phyloP scores from a whole-genome alignment of 1,140 invertebrate genomes.

The Lineus longissimus region DNA sequence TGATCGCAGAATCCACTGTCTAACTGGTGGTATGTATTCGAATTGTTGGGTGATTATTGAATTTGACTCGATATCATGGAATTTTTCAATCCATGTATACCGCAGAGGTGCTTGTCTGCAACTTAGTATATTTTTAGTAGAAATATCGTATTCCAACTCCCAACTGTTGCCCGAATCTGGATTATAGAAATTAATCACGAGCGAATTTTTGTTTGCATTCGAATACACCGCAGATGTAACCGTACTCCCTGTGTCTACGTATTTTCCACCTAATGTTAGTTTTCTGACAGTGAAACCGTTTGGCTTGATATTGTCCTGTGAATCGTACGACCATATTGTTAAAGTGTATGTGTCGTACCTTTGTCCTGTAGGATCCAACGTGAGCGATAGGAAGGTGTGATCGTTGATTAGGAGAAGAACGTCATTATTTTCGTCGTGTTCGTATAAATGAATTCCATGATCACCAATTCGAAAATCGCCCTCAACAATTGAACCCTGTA shows the following conservation, averaged over 20 bases:
- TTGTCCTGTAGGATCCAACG: not conserved
- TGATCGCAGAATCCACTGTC: not conserved
- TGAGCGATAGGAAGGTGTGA: not conserved
- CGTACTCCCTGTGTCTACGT: not conserved
- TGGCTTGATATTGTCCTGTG: not conserved
- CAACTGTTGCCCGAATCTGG: not conserved
- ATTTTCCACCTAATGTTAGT: conserved; percentile 2
- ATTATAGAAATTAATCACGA: not conserved
- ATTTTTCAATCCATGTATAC: not conserved
- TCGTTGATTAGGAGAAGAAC: not conserved
- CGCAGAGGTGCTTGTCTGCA: not conserved
- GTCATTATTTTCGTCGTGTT: not conserved
- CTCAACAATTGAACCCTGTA: not conserved
- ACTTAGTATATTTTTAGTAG: not conserved
- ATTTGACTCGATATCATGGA: not conserved
- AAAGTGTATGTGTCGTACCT: not conserved
- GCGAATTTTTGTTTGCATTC: not conserved
- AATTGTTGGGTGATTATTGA: not conserved
- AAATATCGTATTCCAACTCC: not conserved
- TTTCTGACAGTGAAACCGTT: not conserved
- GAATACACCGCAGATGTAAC: not conserved
- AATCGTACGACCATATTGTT: not conserved
- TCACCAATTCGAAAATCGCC: not conserved
- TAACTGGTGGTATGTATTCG: not conserved
- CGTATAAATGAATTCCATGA: not conserved